Evolutionary conservation across 2,113 vertebrate genomes (phyloP), one percentile per base, ranked within the genome.

Genomic region (Aegotheles bennettii): DNA sequence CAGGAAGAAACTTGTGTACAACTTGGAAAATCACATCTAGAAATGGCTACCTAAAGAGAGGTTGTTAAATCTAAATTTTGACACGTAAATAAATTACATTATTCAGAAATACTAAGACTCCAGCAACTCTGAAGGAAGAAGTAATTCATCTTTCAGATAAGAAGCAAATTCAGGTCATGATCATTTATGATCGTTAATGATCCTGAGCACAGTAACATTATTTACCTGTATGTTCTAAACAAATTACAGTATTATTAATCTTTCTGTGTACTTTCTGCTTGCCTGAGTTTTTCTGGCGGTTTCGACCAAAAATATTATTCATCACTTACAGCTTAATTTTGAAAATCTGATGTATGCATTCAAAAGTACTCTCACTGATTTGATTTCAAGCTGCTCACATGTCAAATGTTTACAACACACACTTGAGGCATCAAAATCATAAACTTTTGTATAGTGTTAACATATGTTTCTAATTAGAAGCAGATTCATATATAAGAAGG

Each of bases 111-210:
- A 42, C 24, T 75, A 67, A 71, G 47, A 94, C 33, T 71, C 24
- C 59, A 90, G 69, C 26, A 90, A 31, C 35, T 87, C 45, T 45
- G 19, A 38, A 71, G 63, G 53, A 93, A 63, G 16, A 51, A 13
- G 45, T 48, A 36, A 69, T 88, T 94, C 18, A 64, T 87, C 77
- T 89, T 94, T 89, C 20, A 87, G 48, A 69, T 40, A n/a, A 92
- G 74, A 90, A 68, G 43, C 13, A 85, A 93, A 64, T 71, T 78
- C 42, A 76, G 38, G 23, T 87, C 59, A 54, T 57, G 42, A 78
- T 84, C 45, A 45, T 89, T 94, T 86, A 89, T 40, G 61, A 69
- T 25, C 54, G 45, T 51, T 95, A 87, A 96, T 79, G 93, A 91
- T 87, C 48, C 91, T 67, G 48, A 93, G 53, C 38, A 75, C 11